Conservation (phyloP, 1,140 invertebrate genomes). For the Parapsyche elsis region DNA sequence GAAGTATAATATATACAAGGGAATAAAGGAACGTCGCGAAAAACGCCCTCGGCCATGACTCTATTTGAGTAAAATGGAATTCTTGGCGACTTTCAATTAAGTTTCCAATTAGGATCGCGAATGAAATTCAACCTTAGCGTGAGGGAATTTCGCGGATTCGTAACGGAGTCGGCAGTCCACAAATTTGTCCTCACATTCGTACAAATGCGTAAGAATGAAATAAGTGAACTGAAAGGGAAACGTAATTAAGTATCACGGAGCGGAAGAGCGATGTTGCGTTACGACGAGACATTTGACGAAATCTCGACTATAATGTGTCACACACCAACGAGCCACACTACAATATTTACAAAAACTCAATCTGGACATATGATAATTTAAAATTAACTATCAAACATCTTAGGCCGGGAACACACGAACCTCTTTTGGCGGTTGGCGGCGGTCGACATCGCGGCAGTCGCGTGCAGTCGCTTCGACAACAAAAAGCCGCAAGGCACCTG, state of each 20-base stretch:
- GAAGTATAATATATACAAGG: no score
- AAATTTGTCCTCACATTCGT: constrained; percentile 19
- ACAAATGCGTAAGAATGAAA: constrained; percentile 4
- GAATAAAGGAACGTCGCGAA: neutral
- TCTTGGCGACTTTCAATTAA: constrained; percentile 27
- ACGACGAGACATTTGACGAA: neutral
- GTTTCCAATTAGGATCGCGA: constrained; percentile 20
- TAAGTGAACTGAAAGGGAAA: constrained; percentile 14
- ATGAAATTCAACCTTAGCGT: constrained; percentile 5
- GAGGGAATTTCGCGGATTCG: neutral
- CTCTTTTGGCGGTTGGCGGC: no score
- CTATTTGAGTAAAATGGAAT: neutral
- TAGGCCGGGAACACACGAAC: no score
- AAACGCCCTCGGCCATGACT: neutral
- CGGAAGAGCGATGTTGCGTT: neutral
- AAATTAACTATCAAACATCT: no score
- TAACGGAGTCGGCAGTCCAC: neutral
- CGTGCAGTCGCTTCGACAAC: no score
- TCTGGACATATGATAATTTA: no score
- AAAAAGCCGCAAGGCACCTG: no score
- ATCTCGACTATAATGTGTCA: neutral
- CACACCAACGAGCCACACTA: no score
- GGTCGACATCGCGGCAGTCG: no score
- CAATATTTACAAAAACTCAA: no score
- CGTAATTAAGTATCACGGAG: constrained; percentile 7